These are phyloP conservation scores for Micromussa lordhowensis DNA, from an alignment of 92 coral and sea anemone genomes.

Conservation along the genomic window DNA sequence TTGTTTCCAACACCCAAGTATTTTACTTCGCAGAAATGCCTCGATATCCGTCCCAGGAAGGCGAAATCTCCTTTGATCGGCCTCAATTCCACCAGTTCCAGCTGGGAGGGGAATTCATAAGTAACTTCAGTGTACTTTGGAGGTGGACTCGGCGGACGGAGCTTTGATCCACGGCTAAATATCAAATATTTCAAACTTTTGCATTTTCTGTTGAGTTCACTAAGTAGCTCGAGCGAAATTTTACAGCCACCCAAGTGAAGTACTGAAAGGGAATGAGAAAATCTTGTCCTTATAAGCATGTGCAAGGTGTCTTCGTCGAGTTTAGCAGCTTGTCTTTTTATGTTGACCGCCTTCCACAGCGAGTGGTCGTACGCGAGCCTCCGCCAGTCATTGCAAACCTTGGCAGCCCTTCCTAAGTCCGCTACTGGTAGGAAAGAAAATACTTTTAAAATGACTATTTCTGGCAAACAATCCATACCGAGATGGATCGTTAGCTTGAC, in stretches of 20 bases:
- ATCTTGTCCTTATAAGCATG: constrained; percentile 83
- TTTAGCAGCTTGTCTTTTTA: constrained; percentile 79
- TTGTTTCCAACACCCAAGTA: constrained; percentile 93
- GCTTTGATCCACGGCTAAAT: constrained; percentile 94
- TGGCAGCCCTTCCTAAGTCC: constrained; percentile 89
- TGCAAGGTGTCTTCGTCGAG: constrained; percentile 90
- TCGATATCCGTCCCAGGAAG: constrained; percentile 85
- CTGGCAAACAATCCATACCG: constrained; percentile 89
- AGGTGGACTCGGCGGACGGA: constrained; percentile 70
- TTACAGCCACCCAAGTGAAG: constrained; percentile 84
- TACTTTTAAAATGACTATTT: constrained; percentile 88
- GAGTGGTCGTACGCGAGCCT: constrained; percentile 94
- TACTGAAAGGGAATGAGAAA: constrained; percentile 76
- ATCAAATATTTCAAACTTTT: constrained; percentile 83
- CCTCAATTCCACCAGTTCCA: constrained; percentile 89
- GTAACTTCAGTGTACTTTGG: constrained; percentile 64
- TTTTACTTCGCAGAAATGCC: constrained; percentile 92
- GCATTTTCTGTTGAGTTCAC: constrained; percentile 87
- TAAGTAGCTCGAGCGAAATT: constrained; percentile 83
- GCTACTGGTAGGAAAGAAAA: constrained; percentile 84
- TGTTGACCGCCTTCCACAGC: constrained; percentile 91
- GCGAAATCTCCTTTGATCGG: constrained; percentile 97
- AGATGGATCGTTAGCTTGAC: constrained; percentile 33
- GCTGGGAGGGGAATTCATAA: constrained; percentile 90
- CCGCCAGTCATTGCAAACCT: constrained; percentile 93